A percentile compares a stretch with the other conserved stretches of the same genome.
These are phyloP conservation scores for Pundamilia nyererei DNA, from an alignment of 2,113 vertebrate species.

Conservation along the genomic window DNA sequence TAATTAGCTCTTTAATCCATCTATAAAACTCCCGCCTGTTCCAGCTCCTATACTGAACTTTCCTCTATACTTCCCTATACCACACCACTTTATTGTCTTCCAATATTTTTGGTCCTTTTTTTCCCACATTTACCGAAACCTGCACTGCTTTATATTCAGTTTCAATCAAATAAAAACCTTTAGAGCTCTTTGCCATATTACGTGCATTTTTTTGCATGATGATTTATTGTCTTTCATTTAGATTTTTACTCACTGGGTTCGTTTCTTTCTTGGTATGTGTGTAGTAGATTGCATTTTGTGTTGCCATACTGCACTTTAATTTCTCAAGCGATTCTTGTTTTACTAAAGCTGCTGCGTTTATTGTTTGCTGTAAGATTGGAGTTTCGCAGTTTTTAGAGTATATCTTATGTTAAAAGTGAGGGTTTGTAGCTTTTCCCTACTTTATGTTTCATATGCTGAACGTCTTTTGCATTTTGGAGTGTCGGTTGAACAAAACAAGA, in stretches of 20 bases:
- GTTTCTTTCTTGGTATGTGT: not conserved
- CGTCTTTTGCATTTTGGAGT: not conserved
- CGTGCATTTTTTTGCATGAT: fast-evolving
- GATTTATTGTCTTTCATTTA: not conserved
- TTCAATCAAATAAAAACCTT: fast-evolving
- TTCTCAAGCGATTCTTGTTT: not conserved
- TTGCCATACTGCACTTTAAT: not conserved
- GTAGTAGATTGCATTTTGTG: not conserved
- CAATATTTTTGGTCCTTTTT: not conserved
- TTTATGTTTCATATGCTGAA: fast-evolving
- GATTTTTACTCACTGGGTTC: not conserved
- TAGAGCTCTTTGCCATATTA: not conserved
- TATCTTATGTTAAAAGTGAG: not conserved
- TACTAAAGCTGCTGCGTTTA: fast-evolving
- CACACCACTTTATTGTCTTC: fast-evolving
- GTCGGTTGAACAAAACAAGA: not conserved
- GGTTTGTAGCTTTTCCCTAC: fast-evolving
- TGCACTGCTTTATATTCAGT: not conserved
- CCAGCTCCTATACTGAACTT: fast-evolving
- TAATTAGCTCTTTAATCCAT: not conserved
- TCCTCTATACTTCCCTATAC: fast-evolving
- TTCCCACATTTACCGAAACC: fast-evolving
- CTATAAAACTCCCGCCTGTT: not conserved
- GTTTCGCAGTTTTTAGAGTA: fast-evolving
- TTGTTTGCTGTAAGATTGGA: not conserved